Evolutionary conservation across 1,140 invertebrate genomes (phyloP), one percentile per base, ranked within the genome.

Genomic region (Coptotermes formosanus): DNA sequence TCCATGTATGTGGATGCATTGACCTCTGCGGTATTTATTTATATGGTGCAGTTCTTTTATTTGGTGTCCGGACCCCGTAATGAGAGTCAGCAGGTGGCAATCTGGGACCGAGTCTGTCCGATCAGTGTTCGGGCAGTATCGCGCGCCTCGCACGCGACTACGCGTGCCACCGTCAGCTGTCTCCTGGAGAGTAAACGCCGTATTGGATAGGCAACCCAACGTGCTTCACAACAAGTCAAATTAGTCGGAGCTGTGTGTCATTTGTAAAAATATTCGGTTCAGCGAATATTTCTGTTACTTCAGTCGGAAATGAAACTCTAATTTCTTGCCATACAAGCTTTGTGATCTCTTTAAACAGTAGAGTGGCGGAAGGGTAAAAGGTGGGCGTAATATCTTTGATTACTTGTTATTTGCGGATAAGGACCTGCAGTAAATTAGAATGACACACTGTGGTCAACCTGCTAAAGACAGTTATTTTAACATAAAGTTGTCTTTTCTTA

Each of bases 71-170:
- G 64, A 30, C 25, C 64, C 25, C 64, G 64, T 75, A 75, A 75
- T 75, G 25, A 75, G 64, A 75, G 64, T 64, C 59, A 64, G 59
- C 64, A 75, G 64, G 25, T 75, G 64, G 64, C 64, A 75, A 30
- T 30, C 64, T 75, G 64, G 30, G 14, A 25, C 64, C 64, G 64
- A 75, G 16, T 30, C n/a, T 75, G 9, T 8, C 64, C 64, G 64
- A 75, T n/a, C 64, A 9, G 25, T n/a, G 25, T 75, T 75, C 64
- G 64, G 64, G 64, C n/a, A n/a, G 7, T 16, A 75, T 75, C 64
- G 64, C 64, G 14, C 52, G 64, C 25, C 64, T 38, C 25, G 64
- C 64, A 75, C 64, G 64, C 64, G 64, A 75, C 64, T 30, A 30
- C 64, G 64, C 64, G 64, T 75, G 64, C 9, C 64, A 4, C 64